Base-by-base conservation (phyloP, 2,888 invertebrate species). In the Pristionchus arcanus region DNA sequence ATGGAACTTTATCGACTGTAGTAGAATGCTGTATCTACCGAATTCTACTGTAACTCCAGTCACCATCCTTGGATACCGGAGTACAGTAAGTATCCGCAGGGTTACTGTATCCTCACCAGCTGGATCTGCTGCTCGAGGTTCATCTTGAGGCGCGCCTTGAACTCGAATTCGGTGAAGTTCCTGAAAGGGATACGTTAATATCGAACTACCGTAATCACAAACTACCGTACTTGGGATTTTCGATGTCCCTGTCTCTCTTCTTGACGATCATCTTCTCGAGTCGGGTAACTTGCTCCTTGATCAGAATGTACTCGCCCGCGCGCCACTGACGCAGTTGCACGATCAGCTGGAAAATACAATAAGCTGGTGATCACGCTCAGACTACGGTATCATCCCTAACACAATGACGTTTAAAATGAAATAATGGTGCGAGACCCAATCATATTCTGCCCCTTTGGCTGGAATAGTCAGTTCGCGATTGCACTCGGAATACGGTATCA, bases 91-190 rank as follows among this genome's bases (percentile, higher is more conserved):
- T n/a, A n/a, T n/a, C n/a, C n/a, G n/a, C n/a, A n/a, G n/a, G 25
- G 25, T 63, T 68, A 68, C 68, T 3, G 68, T 31, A 68, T 2
- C 11, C 74, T 42, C 53, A 84, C 84, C 84, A 84, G 55, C 28
- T 53, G 34, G 84, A 84, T 15, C 31, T 84, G 84, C 55, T 84
- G 84, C 42, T 55, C 53, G 31, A 84, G 55, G 53, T 84, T 53
- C 53, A 53, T 55, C 55, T 55, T 53, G 37, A 84, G 84, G 16
- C 84, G 84, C 53, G 53, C 55, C 84, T 84, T 84, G 28, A 55
- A 55, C 84, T 84, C 84, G 84, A 84, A 84, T 55, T 84, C 84
- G 55, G 84, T 84, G 84, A 84, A 84, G 55, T 84, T 84, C 31
- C 84, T 84, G 84, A 15, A 81, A 34, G 9, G 31, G 19, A 31